Base-by-base conservation (phyloP, 1,140 invertebrate genomes). In the Schlechtendalia chinensis region DNA sequence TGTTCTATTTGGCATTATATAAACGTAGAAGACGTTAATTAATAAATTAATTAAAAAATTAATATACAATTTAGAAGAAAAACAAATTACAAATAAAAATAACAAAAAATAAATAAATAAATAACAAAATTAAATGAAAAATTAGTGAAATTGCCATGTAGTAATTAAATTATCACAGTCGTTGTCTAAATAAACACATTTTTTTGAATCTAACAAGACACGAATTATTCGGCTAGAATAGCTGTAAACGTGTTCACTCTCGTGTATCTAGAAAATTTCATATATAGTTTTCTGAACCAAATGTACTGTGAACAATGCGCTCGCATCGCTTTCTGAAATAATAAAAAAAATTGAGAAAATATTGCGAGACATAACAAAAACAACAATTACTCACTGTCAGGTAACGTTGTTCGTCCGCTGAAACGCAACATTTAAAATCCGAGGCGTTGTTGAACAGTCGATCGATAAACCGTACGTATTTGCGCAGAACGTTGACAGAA, bases 221-320 rank as follows among this genome's bases (percentile, higher is more conserved):
- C 90, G 88, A 61, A 53, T 54, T 56, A 72, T 50, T 59, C 39
- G 16, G 90, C 84, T 84, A 89, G 91, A 82, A 93, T 88, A 85
- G 91, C 88, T 82, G 91, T 89, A 71, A 94, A 87, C 4, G 94
- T 95, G 85, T 98, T 98, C 14, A 97, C 92, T 53, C 95, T 88
- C 85, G 95, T 92, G 85, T 97, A 98, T 45, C 95, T 90, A 47
- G 95, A 97, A 87, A 97, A 96, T 65, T 92, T 85, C 83, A 98
- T 90, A 85, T 97, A 98, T 10, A 98, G 87, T 84, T 91, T 90
- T 82, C 96, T 89, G 86, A 95, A 98, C 96, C 96, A 98, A 17
- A 95, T 90, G 86, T 95, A 91, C 86, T 98, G 96, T 19, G 94
- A 95, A 83, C 89, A 86, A 85, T 98, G 96, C 82, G 89, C 88